Conservation (phyloP, 2,113 vertebrate genomes). For the Gadus macrocephalus region DNA sequence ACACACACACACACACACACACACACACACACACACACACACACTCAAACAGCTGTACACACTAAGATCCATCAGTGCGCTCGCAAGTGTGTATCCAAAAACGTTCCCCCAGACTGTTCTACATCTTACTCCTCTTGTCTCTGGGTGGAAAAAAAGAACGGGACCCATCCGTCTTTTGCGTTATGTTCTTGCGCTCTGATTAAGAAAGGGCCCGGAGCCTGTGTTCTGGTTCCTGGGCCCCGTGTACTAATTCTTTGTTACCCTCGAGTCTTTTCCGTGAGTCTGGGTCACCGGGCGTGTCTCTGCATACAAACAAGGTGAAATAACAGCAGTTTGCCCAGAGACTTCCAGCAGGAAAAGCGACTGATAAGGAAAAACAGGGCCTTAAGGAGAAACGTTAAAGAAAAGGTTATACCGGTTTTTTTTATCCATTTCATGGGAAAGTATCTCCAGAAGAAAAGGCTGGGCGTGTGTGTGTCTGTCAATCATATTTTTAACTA, state of each 20-base stretch:
- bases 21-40: neutral
- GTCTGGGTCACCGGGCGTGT: constrained; percentile 2
- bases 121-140: constrained; percentile 25
- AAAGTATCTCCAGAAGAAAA: constrained; percentile 29
- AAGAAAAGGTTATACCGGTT: constrained; percentile 32
- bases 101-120: neutral
- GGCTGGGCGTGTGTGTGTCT: constrained; percentile 2
- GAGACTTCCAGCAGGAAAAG: constrained; percentile 30
- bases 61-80: neutral
- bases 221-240: constrained; percentile 40
- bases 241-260: constrained; percentile 34
- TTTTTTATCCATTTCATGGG: constrained; percentile 26
- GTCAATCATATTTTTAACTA: neutral
- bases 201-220: constrained; percentile 37
- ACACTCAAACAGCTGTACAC: neutral
- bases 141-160: constrained; percentile 40
- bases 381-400: constrained; percentile 17
- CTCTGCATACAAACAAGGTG: constrained; percentile 11
- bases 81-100: neutral
- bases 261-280: constrained; percentile 22
- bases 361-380: constrained; percentile 35
- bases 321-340: constrained; percentile 34
- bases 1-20: neutral
- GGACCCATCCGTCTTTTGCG: constrained; percentile 39
- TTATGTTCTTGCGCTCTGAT: constrained; percentile 44